A percentile compares a stretch with the other conserved stretches of the same genome.
phyloP scores from a whole-genome alignment of 2,888 invertebrate genomes.

The Campopleginae sp. region DNA sequence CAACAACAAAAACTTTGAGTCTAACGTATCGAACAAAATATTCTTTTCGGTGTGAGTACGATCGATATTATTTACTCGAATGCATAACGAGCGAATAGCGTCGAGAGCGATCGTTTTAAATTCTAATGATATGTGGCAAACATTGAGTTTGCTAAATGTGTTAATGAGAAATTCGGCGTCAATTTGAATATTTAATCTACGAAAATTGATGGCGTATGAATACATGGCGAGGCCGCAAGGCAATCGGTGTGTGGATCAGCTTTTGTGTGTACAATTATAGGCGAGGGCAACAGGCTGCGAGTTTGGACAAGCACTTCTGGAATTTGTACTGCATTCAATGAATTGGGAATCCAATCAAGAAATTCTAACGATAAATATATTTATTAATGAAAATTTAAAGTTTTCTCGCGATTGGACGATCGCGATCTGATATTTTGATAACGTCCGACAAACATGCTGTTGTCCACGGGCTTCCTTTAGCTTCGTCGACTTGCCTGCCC shows the following conservation, averaged over 20 bases:
- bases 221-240: background rate
- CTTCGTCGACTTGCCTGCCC: slow-evolving; percentile 10
- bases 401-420: background rate
- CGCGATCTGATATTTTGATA: background rate
- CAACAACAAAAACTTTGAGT: too few species aligned
- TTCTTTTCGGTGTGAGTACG: too few species aligned
- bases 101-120: background rate
- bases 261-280: background rate
- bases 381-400: background rate
- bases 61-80: background rate
- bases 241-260: background rate
- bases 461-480: slow-evolving; percentile 6
- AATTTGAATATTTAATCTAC: background rate
- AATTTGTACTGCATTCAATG: background rate
- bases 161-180: background rate
- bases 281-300: background rate
- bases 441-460: background rate
- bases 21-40: too few species aligned
- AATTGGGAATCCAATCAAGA: background rate
- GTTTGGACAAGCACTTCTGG: background rate
- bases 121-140: background rate
- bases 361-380: background rate
- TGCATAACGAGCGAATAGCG: background rate
- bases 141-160: background rate
- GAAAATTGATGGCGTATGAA: background rate